phyloP scores from a whole-genome alignment of 2,113 vertebrate species.

The Aythya baeri region DNA sequence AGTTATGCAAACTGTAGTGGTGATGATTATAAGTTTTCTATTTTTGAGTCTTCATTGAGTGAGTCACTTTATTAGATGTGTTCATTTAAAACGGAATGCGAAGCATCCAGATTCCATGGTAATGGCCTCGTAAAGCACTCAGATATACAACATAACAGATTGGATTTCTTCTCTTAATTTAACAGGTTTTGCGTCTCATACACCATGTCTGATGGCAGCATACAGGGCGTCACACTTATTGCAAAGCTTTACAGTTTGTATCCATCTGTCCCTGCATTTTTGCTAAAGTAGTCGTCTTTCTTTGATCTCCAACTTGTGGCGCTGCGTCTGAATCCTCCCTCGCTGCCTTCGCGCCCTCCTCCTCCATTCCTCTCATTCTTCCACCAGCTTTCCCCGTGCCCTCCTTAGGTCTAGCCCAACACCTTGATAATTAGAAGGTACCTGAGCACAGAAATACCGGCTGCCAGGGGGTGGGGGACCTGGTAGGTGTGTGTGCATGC shows the following conservation, averaged over 20 bases:
- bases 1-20: background rate
- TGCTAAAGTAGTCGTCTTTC: background rate
- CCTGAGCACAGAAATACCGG: rapidly evolving
- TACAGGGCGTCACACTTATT: background rate
- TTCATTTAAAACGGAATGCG: background rate
- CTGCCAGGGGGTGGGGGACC: rapidly evolving
- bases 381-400: rapidly evolving
- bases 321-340: background rate
- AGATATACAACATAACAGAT: constrained; percentile 8
- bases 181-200: background rate
- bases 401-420: rapidly evolving
- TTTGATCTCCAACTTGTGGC: rapidly evolving
- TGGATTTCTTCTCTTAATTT: constrained; percentile 29
- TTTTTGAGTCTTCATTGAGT: constrained; percentile 45
- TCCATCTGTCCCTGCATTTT: constrained; percentile 2
- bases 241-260: background rate
- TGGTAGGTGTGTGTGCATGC: no score
- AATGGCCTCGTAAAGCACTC: constrained; percentile 34
- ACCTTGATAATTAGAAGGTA: background rate
- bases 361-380: background rate
- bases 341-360: background rate
- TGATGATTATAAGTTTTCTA: constrained; percentile 21
- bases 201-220: constrained; percentile 19
- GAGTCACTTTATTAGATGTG: constrained; percentile 62
- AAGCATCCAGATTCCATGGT: constrained; percentile 64